These are phyloP conservation scores for Dasypogon diadema DNA, from an alignment of 2,888 invertebrate species.

Conservation along the genomic window DNA sequence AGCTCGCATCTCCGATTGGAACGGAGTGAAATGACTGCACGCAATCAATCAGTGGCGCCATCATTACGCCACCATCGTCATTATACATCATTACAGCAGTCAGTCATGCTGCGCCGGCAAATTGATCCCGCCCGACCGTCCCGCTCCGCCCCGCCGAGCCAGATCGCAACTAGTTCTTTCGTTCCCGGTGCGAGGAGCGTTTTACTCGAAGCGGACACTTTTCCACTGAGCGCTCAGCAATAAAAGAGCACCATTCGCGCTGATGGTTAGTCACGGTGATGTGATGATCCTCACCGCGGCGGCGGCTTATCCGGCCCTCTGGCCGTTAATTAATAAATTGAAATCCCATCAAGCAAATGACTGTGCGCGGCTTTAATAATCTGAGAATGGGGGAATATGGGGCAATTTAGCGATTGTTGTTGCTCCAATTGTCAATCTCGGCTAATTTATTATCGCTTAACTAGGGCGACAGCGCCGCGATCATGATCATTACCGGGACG, in stretches of 20 bases:
- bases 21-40: conserved; percentile 37
- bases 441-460: too few relatives aligned
- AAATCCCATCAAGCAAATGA: conserved; percentile 3
- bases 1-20: not conserved
- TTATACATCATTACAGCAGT: conserved; percentile 52
- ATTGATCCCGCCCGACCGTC: not conserved
- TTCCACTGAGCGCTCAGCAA: not conserved
- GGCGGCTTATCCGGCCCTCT: not conserved
- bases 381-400: too few relatives aligned
- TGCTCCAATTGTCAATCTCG: too few relatives aligned
- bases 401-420: too few relatives aligned
- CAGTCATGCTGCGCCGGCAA: conserved; percentile 38
- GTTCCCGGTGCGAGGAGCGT: not conserved
- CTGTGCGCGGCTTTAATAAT: too few relatives aligned
- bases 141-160: not conserved
- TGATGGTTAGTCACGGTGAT: not conserved
- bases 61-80: conserved; percentile 53
- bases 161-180: not conserved
- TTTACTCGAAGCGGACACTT: too few relatives aligned
- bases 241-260: not conserved
- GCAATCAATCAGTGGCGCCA: conserved; percentile 55
- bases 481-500: too few relatives aligned
- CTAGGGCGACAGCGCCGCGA: too few relatives aligned
- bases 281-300: not conserved
- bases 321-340: conserved; percentile 30